phyloP scores from a whole-genome alignment of 2,113 vertebrate genomes.

The Stomatorhinus ivindoensis region DNA sequence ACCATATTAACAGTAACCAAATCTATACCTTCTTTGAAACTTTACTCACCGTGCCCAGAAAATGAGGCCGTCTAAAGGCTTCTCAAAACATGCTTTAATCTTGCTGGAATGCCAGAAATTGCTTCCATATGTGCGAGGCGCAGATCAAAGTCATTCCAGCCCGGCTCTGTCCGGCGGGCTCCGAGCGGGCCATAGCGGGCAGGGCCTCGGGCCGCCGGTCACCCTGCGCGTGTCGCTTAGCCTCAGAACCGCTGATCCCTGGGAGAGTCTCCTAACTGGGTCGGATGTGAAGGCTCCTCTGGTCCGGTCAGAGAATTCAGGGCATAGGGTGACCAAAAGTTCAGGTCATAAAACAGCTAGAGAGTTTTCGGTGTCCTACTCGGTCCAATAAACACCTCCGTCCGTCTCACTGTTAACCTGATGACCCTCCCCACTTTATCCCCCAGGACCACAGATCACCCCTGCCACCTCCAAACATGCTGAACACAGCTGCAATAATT shows the following conservation, averaged over 20 bases:
- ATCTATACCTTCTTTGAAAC: slow-evolving; percentile 72
- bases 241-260: neutral
- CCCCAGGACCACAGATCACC: neutral
- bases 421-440: neutral
- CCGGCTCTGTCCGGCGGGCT: slow-evolving; percentile 13
- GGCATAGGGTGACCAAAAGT: neutral
- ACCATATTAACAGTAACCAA: slow-evolving; percentile 67
- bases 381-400: neutral
- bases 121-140: slow-evolving; percentile 73
- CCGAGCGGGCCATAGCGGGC: neutral
- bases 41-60: slow-evolving; percentile 66
- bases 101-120: slow-evolving; percentile 75
- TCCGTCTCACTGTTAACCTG: neutral
- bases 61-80: slow-evolving; percentile 62
- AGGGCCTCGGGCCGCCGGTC: neutral
- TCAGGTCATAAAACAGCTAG: neutral
- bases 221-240: neutral
- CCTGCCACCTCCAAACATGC: neutral
- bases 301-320: neutral
- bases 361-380: neutral
- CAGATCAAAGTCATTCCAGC: slow-evolving; percentile 59
- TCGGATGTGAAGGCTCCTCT: neutral
- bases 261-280: neutral
- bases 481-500: neutral
- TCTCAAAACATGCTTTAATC: slow-evolving; percentile 75